Conservation (phyloP, 2,888 invertebrate genomes). For the Lamellibrachia columna region DNA sequence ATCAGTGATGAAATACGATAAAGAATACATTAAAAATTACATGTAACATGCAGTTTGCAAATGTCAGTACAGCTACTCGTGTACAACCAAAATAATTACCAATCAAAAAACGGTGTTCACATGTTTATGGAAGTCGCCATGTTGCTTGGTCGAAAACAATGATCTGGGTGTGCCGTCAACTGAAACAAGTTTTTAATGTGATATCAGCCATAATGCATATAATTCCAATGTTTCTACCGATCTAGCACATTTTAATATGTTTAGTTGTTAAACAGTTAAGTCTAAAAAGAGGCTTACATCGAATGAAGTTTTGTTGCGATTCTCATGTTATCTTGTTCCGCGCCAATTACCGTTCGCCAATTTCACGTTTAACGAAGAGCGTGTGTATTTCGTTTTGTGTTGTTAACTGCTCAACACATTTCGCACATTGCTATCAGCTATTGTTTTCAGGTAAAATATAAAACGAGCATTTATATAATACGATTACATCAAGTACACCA, state of each 20-base stretch:
- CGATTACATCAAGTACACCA: background rate
- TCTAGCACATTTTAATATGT: background rate
- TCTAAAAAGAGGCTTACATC: background rate
- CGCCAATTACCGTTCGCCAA: background rate
- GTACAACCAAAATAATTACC: background rate
- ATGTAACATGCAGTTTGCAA: background rate
- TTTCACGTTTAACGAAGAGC: background rate
- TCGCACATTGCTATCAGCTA: background rate
- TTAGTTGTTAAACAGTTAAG: background rate
- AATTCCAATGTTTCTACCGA: background rate
- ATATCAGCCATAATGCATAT: background rate
- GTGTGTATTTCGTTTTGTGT: background rate
- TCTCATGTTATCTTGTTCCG: background rate
- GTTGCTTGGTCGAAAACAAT: conserved; percentile 8
- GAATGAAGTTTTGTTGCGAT: background rate
- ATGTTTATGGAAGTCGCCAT: background rate
- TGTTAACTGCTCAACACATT: background rate
- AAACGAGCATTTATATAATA: background rate
- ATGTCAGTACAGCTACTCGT: background rate
- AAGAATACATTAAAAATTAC: background rate
- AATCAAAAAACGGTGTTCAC: background rate
- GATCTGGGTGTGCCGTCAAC: background rate
- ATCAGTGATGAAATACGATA: background rate
- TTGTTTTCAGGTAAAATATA: background rate
- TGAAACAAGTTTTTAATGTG: background rate